phyloP scores from a whole-genome alignment of 2,797 vertebrate genomes.

The Peromyscus aztecus region DNA sequence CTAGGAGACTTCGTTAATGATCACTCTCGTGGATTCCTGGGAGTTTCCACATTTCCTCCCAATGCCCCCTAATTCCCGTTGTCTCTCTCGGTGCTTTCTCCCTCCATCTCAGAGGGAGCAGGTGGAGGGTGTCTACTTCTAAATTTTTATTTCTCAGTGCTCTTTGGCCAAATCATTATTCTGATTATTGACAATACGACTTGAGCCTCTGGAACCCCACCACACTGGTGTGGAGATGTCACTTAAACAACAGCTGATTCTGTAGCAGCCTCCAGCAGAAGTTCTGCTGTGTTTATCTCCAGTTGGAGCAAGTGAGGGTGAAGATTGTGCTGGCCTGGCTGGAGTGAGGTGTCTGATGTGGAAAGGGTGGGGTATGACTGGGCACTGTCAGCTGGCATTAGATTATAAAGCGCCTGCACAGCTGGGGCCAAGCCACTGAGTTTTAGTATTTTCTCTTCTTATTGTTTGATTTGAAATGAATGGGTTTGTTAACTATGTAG shows the following conservation, averaged over 20 bases:
- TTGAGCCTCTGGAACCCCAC: not conserved
- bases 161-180: constrained; percentile 1
- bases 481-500: not conserved
- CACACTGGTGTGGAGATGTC: not conserved
- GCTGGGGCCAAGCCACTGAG: not conserved
- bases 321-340: not conserved
- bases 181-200: constrained; percentile 2
- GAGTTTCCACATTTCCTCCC: no score
- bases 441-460: not conserved
- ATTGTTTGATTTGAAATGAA: not conserved
- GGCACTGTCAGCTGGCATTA: not conserved
- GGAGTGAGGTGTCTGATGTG: not conserved
- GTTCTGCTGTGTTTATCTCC: not conserved
- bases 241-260: not conserved
- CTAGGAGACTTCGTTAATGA: no score
- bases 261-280: not conserved
- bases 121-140: not conserved
- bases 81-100: no score
- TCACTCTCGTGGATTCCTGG: no score
- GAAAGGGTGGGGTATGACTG: not conserved
- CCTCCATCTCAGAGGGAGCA: no score
- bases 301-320: not conserved
- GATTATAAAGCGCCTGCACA: not conserved
- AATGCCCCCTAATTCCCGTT: no score
- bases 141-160: constrained; percentile 52